Evolutionary conservation across 2,797 vertebrate genomes (phyloP), one percentile per base, ranked within the genome.

Genomic region (Onychomys torridus): DNA sequence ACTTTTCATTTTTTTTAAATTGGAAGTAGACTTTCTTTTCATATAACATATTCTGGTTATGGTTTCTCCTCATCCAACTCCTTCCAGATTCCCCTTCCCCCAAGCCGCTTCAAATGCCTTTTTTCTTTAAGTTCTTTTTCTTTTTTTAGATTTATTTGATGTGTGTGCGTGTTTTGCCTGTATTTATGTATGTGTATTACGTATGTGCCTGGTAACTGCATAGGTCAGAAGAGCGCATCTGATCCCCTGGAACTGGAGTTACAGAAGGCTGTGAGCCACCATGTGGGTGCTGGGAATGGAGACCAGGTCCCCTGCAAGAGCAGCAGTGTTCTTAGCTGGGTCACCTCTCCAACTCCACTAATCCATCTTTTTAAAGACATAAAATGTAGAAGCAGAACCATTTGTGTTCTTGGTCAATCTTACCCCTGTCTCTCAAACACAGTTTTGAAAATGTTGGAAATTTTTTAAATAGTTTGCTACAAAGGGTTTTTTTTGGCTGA

Each of bases 331-430:
- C 27, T 83, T 83, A 34, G 11, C 17, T 21, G 59, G 19, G 27
- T 29, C 40, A 46, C 27, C 59, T 65, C 40, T 65, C 5, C 29
- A 65, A 19, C 10, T 46, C 29, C 40, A 46, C 43, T 46, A 21
- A 46, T 21, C 59, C 17, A 11, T 17, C 32, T 75, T 73, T 61
- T 37, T n/a, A 85, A 81, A 76, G n/a, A 52, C 65, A 57, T 40
- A 77, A 89, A 91, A 59, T 55, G 57, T 23, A 94, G 86, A 83
- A 73, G 63, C 2, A 65, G 2, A 65, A 14, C n/a, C 40, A 4
- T 63, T 97, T 46, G 16, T 43, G 57, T 49, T 91, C 17, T 27
- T 94, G 89, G 89, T 52, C 17, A 57, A 12, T 82, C 49, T 86
- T 65, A 49, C 25, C 2, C 2, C 7, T 65, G 43, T 65, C 52